Evolutionary conservation across 1,140 invertebrate species (phyloP).

Genomic region (Drosophila sp.): DNA sequence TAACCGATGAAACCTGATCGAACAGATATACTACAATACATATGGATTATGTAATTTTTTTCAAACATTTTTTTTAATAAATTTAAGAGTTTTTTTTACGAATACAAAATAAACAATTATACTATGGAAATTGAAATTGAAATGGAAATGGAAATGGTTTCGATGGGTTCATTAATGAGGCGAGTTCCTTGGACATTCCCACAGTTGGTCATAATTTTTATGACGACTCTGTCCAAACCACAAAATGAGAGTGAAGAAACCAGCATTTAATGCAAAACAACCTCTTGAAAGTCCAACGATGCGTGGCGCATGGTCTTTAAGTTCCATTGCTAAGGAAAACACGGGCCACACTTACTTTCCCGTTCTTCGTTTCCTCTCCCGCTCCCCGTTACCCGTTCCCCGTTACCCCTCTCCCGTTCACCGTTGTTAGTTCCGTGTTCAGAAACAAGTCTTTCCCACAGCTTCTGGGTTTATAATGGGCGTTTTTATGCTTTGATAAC

Average conservation of each 20-base stretch:
- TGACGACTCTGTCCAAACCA: conserved; percentile 43
- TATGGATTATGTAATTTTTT: conserved; percentile 29
- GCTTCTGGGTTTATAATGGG: conserved; percentile 58
- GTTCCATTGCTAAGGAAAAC: conserved; percentile 9
- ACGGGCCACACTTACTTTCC: conserved; percentile 1
- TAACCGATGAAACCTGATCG: conserved; percentile 48
- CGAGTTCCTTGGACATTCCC: conserved; percentile 25
- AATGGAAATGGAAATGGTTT: conserved; percentile 26
- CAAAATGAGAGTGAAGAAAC: conserved; percentile 35
- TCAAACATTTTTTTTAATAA: conserved; percentile 49
- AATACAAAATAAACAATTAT: conserved; percentile 10
- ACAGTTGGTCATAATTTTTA: conserved; percentile 42
- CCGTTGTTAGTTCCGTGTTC: neutral
- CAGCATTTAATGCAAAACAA: conserved; percentile 64
- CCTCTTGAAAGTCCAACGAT: conserved; percentile 54
- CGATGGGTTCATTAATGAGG: conserved; percentile 19
- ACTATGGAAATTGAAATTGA: conserved; percentile 19
- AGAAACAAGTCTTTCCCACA: conserved; percentile 59
- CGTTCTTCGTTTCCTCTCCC: too few species aligned
- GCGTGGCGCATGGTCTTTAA: conserved; percentile 49
- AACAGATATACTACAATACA: neutral
- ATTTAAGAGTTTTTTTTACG: conserved; percentile 38
- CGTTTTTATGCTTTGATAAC: conserved; percentile 77
- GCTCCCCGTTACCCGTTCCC: neutral
- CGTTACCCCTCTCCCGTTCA: neutral